Conservation (phyloP, 1,140 invertebrate species). For the Aphelinus atriplicis region DNA sequence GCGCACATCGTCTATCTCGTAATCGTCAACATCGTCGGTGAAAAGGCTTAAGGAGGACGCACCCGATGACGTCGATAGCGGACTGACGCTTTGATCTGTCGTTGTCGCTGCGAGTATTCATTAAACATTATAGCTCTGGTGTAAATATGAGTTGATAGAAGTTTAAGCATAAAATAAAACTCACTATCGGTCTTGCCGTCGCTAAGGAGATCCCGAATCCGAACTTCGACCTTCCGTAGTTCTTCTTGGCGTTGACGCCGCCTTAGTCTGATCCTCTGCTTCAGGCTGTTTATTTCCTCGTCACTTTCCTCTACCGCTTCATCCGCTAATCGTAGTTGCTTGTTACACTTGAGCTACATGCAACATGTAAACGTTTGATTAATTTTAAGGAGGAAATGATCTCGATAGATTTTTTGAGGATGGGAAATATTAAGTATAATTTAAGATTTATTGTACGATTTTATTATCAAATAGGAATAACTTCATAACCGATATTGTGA, state of each 20-base stretch:
- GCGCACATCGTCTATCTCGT: slow-evolving; percentile 64
- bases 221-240: slow-evolving; percentile 49
- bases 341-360: slow-evolving; percentile 64
- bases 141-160: slow-evolving; percentile 20
- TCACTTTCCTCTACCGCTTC: slow-evolving; percentile 73
- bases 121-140: neutral
- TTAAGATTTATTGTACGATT: no score
- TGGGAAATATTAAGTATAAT: neutral
- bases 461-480: no score
- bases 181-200: slow-evolving; percentile 72
- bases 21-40: slow-evolving; percentile 68
- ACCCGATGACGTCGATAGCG: slow-evolving; percentile 66
- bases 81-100: slow-evolving; percentile 67
- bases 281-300: slow-evolving; percentile 75
- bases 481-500: no score
- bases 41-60: slow-evolving; percentile 62
- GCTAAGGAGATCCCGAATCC: slow-evolving; percentile 58
- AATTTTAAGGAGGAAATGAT: no score
- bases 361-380: no score
- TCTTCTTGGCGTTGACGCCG: slow-evolving; percentile 68
- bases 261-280: slow-evolving; percentile 73
- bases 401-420: no score
- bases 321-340: slow-evolving; percentile 57
- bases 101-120: slow-evolving; percentile 56
- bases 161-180: slow-evolving; percentile 41